Percentiles rank a stretch among this genome's conserved stretches.
phyloP scores from a whole-genome alignment of 2,113 vertebrate genomes.

The Lonchura striata region DNA sequence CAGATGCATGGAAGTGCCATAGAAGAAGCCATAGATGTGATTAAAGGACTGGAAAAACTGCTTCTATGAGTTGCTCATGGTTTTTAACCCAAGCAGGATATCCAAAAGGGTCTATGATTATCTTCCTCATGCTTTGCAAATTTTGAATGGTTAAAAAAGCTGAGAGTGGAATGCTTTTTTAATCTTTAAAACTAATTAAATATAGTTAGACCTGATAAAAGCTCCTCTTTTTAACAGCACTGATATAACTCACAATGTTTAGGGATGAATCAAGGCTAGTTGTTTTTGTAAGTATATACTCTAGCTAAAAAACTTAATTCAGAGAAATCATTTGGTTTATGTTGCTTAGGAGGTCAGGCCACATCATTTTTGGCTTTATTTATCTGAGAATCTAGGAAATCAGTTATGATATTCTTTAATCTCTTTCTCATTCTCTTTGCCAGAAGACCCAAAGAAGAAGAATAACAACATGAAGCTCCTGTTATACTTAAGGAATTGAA shows the following conservation, averaged over 20 bases:
- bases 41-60: background rate
- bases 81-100: background rate
- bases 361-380: background rate
- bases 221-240: background rate
- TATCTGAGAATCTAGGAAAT: background rate
- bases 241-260: background rate
- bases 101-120: background rate
- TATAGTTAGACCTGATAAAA: background rate
- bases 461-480: background rate
- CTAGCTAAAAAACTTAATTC: background rate
- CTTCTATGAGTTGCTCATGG: background rate
- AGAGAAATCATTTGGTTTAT: background rate
- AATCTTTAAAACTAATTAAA: background rate
- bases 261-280: background rate
- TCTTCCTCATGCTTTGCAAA: background rate
- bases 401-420: background rate
- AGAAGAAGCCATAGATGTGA: background rate
- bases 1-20: background rate
- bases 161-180: background rate
- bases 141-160: background rate
- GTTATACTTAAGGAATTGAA: background rate
- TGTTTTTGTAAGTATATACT: background rate
- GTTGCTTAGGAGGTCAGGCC: background rate
- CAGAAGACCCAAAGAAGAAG: background rate
- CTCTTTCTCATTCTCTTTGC: background rate